These are phyloP conservation scores for Bubo bubo DNA, from an alignment of 2,113 vertebrate genomes.

Conservation along the genomic window DNA sequence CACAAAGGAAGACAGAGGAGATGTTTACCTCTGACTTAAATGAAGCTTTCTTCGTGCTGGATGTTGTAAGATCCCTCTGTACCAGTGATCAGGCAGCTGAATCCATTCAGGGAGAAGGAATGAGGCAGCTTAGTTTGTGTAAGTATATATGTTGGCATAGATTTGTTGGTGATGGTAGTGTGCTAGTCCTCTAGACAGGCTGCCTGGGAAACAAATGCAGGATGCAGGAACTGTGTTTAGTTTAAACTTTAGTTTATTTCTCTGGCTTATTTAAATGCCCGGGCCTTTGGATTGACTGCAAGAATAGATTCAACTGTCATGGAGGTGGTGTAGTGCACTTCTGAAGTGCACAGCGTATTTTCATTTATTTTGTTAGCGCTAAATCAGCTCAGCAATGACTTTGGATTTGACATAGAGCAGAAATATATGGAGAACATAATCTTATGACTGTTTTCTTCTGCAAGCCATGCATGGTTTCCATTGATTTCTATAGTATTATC, in stretches of 20 bases:
- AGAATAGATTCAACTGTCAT: background rate
- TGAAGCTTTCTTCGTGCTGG: background rate
- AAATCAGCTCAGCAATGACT: background rate
- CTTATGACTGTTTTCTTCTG: background rate
- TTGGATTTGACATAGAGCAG: background rate
- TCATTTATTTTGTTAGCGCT: background rate
- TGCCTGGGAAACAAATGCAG: background rate
- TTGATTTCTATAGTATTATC: background rate
- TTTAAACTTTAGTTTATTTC: background rate
- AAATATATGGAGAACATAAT: background rate
- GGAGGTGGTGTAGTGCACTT: background rate
- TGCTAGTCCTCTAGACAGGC: background rate
- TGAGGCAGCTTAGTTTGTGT: background rate
- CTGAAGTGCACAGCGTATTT: background rate
- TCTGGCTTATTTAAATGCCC: background rate
- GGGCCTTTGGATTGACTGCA: background rate
- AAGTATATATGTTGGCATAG: background rate
- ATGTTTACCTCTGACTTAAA: background rate
- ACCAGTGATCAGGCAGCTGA: background rate
- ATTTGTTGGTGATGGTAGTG: background rate
- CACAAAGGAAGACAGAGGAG: background rate
- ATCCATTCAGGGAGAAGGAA: background rate
- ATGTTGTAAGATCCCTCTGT: background rate
- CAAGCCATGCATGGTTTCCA: background rate
- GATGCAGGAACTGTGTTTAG: background rate